Evolutionary conservation across 64 coral and sea anemone genomes (phyloP), one percentile per base, ranked within the genome.

Genomic region (Orbicella faveolata): DNA sequence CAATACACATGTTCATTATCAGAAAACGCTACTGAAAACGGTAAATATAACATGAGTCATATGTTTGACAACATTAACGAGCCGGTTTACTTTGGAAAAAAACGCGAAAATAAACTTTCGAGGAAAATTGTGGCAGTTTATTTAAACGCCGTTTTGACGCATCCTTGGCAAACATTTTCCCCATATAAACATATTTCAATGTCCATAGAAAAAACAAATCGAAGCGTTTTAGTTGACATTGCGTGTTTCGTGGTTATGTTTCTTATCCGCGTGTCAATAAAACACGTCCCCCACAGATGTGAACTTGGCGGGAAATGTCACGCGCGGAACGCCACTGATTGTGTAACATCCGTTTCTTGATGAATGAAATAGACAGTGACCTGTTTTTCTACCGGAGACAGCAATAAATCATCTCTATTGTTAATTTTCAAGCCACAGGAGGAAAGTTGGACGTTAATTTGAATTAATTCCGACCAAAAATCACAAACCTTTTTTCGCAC

Each of bases 241-340:
- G 82, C 82, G 82, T 85, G 82, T 65, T 73, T 59, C 37, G 82
- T 52, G 19, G 82, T 52, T 52, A 73, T 12, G n/a, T 52, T 70
- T 85, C 5, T 73, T 52, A 70, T 73, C 63, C 65, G 61, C 64
- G 68, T 52, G 63, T 69, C 82, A 52, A 72, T 72, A 52, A 72
- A 52, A 23, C 36, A 52, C 9, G 39, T 52, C 65, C 36, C 82
- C 82, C 82, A 67, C 82, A 85, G 63, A 19, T 85, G 82, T 72
- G 82, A 85, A 85, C 65, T 85, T 85, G 65, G 82, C 65, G 82
- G 82, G 65, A 85, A 85, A 85, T 41, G 65, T 85, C 82, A 85
- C 65, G 82, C 64, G 19, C 23, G 11, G 2, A 44, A 1, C 21
- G 41, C 17, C 59, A 25, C 23, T 20, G 3, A 69, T 85, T 85